These are phyloP conservation scores for Corvus hawaiiensis DNA, from an alignment of 2,113 vertebrate genomes.

Conservation along the genomic window DNA sequence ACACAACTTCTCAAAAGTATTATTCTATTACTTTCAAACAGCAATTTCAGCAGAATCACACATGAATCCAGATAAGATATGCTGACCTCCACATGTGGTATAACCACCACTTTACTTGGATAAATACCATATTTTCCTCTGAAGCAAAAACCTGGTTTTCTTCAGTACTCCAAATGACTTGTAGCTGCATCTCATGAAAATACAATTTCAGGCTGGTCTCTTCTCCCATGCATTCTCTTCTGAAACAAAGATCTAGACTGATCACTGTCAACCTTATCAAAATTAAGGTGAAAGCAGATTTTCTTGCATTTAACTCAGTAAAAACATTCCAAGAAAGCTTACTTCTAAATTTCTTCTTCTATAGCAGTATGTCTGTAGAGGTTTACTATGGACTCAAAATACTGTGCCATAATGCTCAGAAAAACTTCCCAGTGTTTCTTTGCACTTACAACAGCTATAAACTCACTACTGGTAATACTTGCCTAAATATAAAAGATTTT, in stretches of 20 bases:
- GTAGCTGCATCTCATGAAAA: slow-evolving; percentile 44
- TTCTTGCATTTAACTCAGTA: slow-evolving; percentile 40
- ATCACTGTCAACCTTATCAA: slow-evolving; percentile 33
- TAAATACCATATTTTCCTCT: not conserved
- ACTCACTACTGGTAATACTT: slow-evolving; percentile 38
- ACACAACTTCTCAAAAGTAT: slow-evolving; percentile 42
- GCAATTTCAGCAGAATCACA: slow-evolving; percentile 44
- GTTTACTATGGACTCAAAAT: slow-evolving; percentile 27
- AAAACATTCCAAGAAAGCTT: slow-evolving; percentile 59
- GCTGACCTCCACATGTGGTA: slow-evolving; percentile 7
- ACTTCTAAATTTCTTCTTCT: not conserved
- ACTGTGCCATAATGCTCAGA: slow-evolving; percentile 34
- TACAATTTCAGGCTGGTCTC: not conserved
- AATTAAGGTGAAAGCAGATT: slow-evolving; percentile 27
- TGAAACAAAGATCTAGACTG: slow-evolving; percentile 23
- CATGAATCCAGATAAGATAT: slow-evolving; percentile 9
- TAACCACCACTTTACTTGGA: not conserved
- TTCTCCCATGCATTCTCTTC: not conserved
- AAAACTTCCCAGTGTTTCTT: slow-evolving; percentile 52
- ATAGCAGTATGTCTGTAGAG: slow-evolving; percentile 52
- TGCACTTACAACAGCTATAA: slow-evolving; percentile 40
- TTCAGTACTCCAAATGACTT: slow-evolving; percentile 61
- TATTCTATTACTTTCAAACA: slow-evolving; percentile 43
- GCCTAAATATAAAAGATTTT: slow-evolving; percentile 70
- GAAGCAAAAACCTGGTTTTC: slow-evolving; percentile 21